Evolutionary conservation across 1,140 invertebrate species (phyloP).

Genomic region (Drosophila pandora): DNA sequence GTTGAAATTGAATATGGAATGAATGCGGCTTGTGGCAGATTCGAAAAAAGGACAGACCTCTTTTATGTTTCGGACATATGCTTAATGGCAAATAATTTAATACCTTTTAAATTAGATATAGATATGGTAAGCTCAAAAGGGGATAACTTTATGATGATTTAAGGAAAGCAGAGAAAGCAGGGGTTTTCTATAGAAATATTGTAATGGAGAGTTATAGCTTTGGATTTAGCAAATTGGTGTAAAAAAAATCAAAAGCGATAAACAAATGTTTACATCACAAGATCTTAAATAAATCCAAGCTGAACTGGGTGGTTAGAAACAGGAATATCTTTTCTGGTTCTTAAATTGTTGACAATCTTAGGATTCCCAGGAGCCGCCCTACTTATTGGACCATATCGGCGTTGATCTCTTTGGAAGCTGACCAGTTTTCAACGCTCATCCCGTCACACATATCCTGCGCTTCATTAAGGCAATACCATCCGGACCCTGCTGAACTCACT

Average conservation of each 20-base stretch:
- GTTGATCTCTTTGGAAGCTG: conserved; percentile 25
- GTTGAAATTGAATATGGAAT: conserved; percentile 50
- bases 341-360: not conserved
- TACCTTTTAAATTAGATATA: conserved; percentile 1
- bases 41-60: conserved; percentile 6
- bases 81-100: conserved; percentile 30
- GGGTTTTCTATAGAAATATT: too few species aligned
- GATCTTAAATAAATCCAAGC: not conserved
- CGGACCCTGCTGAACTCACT: conserved; percentile 23
- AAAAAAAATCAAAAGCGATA: not conserved
- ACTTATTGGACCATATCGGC: conserved; percentile 26
- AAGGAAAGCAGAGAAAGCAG: not conserved
- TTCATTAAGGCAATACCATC: conserved; percentile 49
- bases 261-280: conserved; percentile 3
- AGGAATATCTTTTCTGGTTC: not conserved
- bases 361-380: conserved; percentile 16
- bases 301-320: conserved; percentile 1
- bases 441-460: conserved; percentile 45
- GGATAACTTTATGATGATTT: not conserved
- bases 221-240: conserved; percentile 10
- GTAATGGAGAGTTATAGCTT: too few species aligned
- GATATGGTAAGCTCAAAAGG: not conserved
- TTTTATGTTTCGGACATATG: conserved; percentile 32
- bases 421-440: conserved; percentile 47
- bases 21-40: conserved; percentile 25